Evolutionary conservation across 1,140 invertebrate species (phyloP).

Genomic region (Tigriopus japonicus): DNA sequence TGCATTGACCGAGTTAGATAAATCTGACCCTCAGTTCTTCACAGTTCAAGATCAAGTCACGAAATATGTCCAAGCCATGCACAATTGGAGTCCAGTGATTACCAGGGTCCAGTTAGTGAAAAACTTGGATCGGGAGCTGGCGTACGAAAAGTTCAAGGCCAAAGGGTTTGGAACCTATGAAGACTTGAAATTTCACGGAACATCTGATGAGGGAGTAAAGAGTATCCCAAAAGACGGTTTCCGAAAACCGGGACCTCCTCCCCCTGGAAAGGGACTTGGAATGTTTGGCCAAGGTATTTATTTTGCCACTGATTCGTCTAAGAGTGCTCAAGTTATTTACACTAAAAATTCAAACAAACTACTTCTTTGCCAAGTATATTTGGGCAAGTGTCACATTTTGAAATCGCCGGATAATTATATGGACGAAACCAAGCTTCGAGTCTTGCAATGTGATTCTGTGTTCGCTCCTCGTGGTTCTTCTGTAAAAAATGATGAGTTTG

Average conservation of each 20-base stretch:
- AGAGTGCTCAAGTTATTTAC: not conserved
- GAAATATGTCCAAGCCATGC: slow-evolving; percentile 24
- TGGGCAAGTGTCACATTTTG: not conserved
- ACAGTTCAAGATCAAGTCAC: not conserved
- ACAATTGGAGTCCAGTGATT: slow-evolving; percentile 32
- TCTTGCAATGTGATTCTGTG: not conserved
- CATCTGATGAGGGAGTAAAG: not conserved
- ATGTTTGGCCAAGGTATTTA: slow-evolving; percentile 13
- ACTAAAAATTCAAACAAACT: not conserved
- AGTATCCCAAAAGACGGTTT: not conserved
- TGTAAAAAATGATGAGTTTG: slow-evolving; percentile 7
- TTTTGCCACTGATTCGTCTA: slow-evolving; percentile 5
- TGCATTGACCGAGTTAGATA: too few species aligned
- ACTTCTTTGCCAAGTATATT: not conserved
- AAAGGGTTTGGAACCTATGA: not conserved
- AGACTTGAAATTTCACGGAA: not conserved
- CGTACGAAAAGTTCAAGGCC: not conserved
- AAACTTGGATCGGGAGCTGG: not conserved
- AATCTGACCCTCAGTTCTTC: not conserved
- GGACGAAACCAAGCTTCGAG: not conserved
- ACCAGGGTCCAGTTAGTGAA: not conserved
- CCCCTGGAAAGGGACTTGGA: not conserved
- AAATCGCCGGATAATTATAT: not conserved
- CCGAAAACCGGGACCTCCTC: not conserved
- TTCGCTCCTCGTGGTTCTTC: not conserved